These are phyloP conservation scores for Tachina fera DNA, from an alignment of 2,888 invertebrate species.

Conservation along the genomic window DNA sequence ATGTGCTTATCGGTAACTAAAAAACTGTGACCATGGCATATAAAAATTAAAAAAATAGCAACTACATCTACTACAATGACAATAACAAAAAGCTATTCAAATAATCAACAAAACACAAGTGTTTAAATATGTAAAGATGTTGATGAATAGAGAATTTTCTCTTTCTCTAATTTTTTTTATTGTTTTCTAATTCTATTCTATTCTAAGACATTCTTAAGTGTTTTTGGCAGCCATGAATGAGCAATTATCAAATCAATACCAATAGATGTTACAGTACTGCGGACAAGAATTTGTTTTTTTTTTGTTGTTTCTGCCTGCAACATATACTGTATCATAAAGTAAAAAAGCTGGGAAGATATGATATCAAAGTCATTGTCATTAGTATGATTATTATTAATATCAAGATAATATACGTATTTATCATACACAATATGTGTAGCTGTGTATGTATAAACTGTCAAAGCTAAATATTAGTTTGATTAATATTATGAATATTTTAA, in stretches of 20 bases:
- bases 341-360: constrained; percentile 60
- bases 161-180: background rate
- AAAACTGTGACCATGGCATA: constrained; percentile 57
- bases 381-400: constrained; percentile 55
- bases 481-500: constrained; percentile 22
- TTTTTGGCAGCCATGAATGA: constrained; percentile 70
- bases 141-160: constrained; percentile 44
- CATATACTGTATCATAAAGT: constrained; percentile 25
- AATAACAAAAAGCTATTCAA: constrained; percentile 48
- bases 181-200: constrained; percentile 8
- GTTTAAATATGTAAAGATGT: constrained; percentile 59
- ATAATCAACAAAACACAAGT: constrained; percentile 49
- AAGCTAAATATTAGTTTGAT: constrained; percentile 16
- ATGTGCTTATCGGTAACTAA: background rate
- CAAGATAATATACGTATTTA: constrained; percentile 1
- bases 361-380: constrained; percentile 64
- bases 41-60: constrained; percentile 35
- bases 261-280: constrained; percentile 37
- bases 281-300: constrained; percentile 26
- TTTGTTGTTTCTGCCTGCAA: constrained; percentile 13
- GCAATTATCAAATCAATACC: constrained; percentile 66
- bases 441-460: background rate
- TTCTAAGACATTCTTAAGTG: constrained; percentile 64
- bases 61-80: constrained; percentile 14
- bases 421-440: background rate